Base-by-base conservation (phyloP, 2,113 vertebrate species). In the Gadus chalcogrammus region DNA sequence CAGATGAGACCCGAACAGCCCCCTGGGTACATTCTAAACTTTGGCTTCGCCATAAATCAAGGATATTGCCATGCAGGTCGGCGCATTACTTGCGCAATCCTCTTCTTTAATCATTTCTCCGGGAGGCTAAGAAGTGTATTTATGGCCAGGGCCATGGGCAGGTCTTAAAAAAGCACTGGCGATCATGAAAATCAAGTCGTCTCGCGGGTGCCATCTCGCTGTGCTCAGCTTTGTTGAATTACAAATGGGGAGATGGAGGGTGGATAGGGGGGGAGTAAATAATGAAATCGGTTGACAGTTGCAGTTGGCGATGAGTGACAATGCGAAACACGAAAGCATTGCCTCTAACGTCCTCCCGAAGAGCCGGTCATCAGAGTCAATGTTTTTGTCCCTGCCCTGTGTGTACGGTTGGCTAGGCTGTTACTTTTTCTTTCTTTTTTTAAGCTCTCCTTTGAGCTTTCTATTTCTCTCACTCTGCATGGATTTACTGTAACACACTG, bases 91-190 rank as follows among this genome's bases (percentile, higher is more conserved):
- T 77, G 78, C 79, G 88, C 85, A 90, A 92, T 89, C 82, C 83
- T 87, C 88, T 86, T 79, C 90, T 88, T 90, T 88, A 85, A 90
- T 88, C 79, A 88, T 86, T 88, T 89, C 88, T 81, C 87, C 48
- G 83, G 87, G 88, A 90, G 77, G 78, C 80, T 85, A 89, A 87
- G 86, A 87, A 84, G 81, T 86, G 72, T 88, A 90, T 90, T 89
- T 88, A 90, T 87, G 84, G 83, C 75, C 84, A 79, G n/a, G n/a
- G n/a, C 81, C 56, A 59, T 62, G 77, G 81, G 82, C 86, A 83
- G 86, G 87, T 86, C 88, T 48, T 81, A 84, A 85, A 87, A 81
- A 87, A 86, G 84, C 85, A 88, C 81, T 84, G 86, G 84, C 82
- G 88, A 88, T 87, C 87, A 86, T 84, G 81, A 88, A 89, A 90